phyloP scores from a whole-genome alignment of 2,888 invertebrate genomes.

The Heliconius hortense region DNA sequence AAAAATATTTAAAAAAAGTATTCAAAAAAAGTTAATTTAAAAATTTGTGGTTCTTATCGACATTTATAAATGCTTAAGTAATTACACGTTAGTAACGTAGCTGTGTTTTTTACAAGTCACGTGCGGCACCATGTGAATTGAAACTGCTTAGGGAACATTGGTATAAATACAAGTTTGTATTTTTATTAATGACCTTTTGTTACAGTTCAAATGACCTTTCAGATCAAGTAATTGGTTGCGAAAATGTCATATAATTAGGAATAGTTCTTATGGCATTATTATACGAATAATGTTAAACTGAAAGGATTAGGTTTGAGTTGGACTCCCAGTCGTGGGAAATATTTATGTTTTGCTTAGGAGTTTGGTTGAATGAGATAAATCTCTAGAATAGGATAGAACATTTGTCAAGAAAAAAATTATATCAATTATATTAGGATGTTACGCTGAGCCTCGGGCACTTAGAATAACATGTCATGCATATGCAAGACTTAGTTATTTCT shows the following conservation, averaged over 20 bases:
- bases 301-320: background rate
- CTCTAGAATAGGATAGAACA: too few relatives aligned
- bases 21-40: too few relatives aligned
- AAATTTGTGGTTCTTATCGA: background rate
- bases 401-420: too few relatives aligned
- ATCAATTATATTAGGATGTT: too few relatives aligned
- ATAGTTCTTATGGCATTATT: background rate
- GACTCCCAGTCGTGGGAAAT: background rate
- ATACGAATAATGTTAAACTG: background rate
- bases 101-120: conserved; percentile 8
- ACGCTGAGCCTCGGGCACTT: too few relatives aligned
- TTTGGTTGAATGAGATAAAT: too few relatives aligned
- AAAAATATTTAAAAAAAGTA: too few relatives aligned
- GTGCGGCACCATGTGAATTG: background rate
- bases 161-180: background rate
- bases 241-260: background rate
- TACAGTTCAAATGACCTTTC: background rate
- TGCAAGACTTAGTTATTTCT: too few relatives aligned
- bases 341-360: background rate
- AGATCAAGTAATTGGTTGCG: background rate
- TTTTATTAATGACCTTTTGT: conserved; percentile 1
- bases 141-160: background rate
- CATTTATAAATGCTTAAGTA: background rate
- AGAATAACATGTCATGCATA: too few relatives aligned
- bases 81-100: background rate